phyloP scores from a whole-genome alignment of 2,797 vertebrate species.

The Myotis vivesi region DNA sequence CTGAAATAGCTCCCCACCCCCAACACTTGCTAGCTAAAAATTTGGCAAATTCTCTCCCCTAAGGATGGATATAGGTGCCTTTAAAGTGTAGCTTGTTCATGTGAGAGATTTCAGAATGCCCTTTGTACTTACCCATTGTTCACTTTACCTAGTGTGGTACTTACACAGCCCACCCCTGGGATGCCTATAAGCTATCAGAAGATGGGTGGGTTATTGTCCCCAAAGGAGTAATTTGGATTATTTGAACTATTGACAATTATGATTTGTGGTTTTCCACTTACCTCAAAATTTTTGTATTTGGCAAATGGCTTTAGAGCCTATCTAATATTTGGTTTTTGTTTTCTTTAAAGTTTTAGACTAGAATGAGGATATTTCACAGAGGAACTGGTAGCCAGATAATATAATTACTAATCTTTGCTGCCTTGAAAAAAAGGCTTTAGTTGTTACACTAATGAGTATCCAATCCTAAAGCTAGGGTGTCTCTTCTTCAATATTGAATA shows the following conservation, averaged over 20 bases:
- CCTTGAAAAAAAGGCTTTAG: constrained; percentile 34
- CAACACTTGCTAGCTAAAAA: constrained; percentile 27
- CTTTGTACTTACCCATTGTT: neutral
- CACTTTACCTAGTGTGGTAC: neutral
- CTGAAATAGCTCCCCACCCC: neutral
- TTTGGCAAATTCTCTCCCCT: constrained; percentile 19
- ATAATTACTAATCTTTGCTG: constrained; percentile 39
- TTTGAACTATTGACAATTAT: constrained; percentile 61
- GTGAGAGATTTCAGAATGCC: neutral
- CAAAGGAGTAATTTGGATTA: constrained; percentile 61
- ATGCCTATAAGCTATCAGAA: constrained; percentile 44
- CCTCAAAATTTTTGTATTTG: constrained; percentile 67
- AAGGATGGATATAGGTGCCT: neutral
- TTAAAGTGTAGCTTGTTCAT: constrained; percentile 10
- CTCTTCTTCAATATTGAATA: constrained; percentile 34
- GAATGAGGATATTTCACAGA: neutral
- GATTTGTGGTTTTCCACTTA: constrained; percentile 59
- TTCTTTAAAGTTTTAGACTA: constrained; percentile 27
- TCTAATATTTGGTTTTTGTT: constrained; percentile 10
- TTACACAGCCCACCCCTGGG: neutral
- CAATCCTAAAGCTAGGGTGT: neutral
- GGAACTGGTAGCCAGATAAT: constrained; percentile 24
- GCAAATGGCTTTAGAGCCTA: constrained; percentile 42
- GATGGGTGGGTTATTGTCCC: constrained; percentile 53
- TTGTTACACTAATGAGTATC: constrained; percentile 42